Percentiles rank a stretch among this genome's conserved stretches.
phyloP scores from a whole-genome alignment of 1,140 invertebrate species.

The Papilio machaon region DNA sequence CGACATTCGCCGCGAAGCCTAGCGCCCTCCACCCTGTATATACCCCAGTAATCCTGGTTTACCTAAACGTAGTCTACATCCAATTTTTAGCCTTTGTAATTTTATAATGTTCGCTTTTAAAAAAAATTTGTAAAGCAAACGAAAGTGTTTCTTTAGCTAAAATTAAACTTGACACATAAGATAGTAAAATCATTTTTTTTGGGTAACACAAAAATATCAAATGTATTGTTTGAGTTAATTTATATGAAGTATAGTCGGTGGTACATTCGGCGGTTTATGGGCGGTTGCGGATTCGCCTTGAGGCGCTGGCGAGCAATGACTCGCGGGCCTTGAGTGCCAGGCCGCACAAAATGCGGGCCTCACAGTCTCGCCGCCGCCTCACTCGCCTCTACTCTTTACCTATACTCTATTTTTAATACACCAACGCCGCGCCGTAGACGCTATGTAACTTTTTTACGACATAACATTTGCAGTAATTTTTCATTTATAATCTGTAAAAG shows the following conservation, averaged over 20 bases:
- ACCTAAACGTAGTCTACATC: conserved; percentile 11
- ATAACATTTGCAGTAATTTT: conserved; percentile 32
- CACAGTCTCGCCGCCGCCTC: conserved; percentile 30
- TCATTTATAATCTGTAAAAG: conserved; percentile 33
- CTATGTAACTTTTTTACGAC: conserved; percentile 30
- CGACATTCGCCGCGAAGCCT: conserved; percentile 37
- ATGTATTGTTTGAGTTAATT: conserved; percentile 2
- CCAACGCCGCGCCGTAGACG: conserved; percentile 31
- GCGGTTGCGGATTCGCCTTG: conserved; percentile 51
- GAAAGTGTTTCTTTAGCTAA: not conserved
- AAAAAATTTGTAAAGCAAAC: no score
- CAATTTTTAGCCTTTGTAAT: not conserved
- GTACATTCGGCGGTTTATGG: conserved; percentile 53
- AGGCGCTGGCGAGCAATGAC: conserved; percentile 66
- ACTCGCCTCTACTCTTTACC: conserved; percentile 33
- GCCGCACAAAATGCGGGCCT: conserved; percentile 51
- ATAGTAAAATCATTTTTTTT: no score
- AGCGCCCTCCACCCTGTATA: conserved; percentile 11
- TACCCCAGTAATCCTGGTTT: conserved; percentile 12
- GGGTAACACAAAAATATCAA: not conserved
- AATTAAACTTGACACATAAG: not conserved
- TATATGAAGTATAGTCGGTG: not conserved
- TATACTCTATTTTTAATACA: conserved; percentile 38
- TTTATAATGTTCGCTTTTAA: no score
- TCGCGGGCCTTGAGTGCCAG: conserved; percentile 62